Conservation (phyloP, 2,888 invertebrate genomes). For the Emmelina monodactyla region DNA sequence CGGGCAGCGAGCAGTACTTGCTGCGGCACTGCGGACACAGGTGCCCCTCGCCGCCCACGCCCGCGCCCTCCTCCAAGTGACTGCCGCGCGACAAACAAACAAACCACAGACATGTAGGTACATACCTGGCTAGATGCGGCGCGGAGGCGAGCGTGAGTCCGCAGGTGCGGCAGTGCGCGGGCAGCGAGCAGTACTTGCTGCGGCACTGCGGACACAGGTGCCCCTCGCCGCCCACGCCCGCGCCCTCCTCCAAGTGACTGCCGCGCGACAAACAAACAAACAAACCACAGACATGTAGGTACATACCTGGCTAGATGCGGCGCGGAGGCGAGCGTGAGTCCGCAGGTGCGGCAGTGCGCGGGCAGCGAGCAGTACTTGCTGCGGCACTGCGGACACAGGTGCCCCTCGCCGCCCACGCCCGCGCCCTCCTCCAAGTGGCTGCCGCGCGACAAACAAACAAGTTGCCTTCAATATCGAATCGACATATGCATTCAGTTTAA, state of each 20-base stretch:
- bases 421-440: conserved; percentile 84
- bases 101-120: too few relatives aligned
- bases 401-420: conserved; percentile 78
- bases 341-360: conserved; percentile 95
- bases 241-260: conserved; percentile 83
- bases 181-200: conserved; percentile 97
- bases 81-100: conserved; percentile 39
- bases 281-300: too few relatives aligned
- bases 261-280: background rate
- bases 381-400: conserved; percentile 94
- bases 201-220: conserved; percentile 95
- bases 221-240: conserved; percentile 77
- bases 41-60: conserved; percentile 79
- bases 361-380: conserved; percentile 98
- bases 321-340: conserved; percentile 94
- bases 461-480: too few relatives aligned
- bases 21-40: conserved; percentile 95
- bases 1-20: conserved; percentile 97
- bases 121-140: conserved; percentile 89
- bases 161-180: conserved; percentile 96
- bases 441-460: conserved; percentile 9
- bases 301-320: conserved; percentile 91
- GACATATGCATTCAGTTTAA: too few relatives aligned
- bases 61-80: conserved; percentile 81
- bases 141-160: conserved; percentile 96